Percentiles rank a stretch among this genome's conserved stretches.
These are phyloP conservation scores for Rotaria socialis DNA, from an alignment of 2,888 invertebrate genomes.

Conservation along the genomic window DNA sequence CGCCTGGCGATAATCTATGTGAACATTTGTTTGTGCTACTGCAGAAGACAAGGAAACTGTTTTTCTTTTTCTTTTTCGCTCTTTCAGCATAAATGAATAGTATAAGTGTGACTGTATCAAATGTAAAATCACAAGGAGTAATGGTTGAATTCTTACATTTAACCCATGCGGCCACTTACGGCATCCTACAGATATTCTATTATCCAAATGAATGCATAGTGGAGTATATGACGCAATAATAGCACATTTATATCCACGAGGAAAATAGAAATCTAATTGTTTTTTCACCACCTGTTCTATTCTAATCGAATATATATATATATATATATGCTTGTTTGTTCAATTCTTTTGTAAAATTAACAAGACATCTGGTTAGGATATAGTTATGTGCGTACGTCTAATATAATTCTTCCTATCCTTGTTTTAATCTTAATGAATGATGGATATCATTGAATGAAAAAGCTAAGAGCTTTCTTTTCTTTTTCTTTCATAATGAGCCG, in stretches of 20 bases:
- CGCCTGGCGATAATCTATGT: conserved; percentile 4
- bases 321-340: conserved; percentile 3
- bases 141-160: background rate
- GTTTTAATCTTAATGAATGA: background rate
- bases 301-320: background rate
- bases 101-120: background rate
- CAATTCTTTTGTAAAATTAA: background rate
- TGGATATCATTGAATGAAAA: background rate
- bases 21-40: background rate
- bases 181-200: background rate
- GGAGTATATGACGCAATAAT: background rate
- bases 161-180: background rate
- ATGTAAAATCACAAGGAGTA: background rate
- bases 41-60: background rate
- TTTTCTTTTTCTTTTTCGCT: background rate
- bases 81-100: background rate
- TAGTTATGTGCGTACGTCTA: background rate
- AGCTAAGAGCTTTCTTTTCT: background rate
- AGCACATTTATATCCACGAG: background rate
- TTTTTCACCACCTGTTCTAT: conserved; percentile 7
- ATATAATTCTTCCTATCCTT: background rate
- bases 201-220: background rate
- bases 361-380: background rate
- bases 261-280: conserved; percentile 16
- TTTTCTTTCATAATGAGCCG: background rate